These are phyloP conservation scores for Cuniculus paca DNA, from an alignment of 2,797 vertebrate species.

Conservation along the genomic window DNA sequence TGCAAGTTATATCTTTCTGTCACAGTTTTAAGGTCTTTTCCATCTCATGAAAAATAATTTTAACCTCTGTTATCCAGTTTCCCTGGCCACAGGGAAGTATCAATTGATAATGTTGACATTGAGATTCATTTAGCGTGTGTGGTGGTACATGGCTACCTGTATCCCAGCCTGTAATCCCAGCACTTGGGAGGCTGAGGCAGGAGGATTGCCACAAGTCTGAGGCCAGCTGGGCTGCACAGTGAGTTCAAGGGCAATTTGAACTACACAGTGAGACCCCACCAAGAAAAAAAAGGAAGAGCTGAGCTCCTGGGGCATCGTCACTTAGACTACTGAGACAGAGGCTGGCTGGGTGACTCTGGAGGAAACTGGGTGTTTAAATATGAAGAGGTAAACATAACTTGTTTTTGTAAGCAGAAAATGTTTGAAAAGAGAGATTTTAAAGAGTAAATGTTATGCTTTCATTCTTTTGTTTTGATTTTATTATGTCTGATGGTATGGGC, in stretches of 20 bases:
- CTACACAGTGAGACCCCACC: not conserved
- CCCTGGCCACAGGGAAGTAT: not conserved
- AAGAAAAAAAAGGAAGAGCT: not conserved
- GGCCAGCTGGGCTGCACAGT: not conserved
- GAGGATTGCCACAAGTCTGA: not conserved
- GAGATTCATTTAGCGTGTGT: not conserved
- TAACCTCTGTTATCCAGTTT: not conserved
- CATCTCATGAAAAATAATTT: conserved; percentile 27
- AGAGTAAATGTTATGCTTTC: no score
- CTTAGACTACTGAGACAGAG: not conserved
- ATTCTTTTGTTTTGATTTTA: no score
- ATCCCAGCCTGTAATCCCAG: not conserved
- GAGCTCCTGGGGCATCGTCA: not conserved
- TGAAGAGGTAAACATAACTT: not conserved
- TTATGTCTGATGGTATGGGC: no score
- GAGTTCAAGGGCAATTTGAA: not conserved
- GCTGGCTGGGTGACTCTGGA: not conserved
- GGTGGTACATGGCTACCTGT: not conserved
- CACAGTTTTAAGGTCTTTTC: not conserved
- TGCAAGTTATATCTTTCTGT: not conserved
- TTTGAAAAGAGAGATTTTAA: not conserved
- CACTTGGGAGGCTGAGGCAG: not conserved
- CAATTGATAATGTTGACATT: not conserved
- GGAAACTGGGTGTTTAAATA: conserved; percentile 44
- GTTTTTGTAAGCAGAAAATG: conserved; percentile 4